Conservation (phyloP, 2,888 invertebrate genomes). For the Perithous albicinctus region DNA sequence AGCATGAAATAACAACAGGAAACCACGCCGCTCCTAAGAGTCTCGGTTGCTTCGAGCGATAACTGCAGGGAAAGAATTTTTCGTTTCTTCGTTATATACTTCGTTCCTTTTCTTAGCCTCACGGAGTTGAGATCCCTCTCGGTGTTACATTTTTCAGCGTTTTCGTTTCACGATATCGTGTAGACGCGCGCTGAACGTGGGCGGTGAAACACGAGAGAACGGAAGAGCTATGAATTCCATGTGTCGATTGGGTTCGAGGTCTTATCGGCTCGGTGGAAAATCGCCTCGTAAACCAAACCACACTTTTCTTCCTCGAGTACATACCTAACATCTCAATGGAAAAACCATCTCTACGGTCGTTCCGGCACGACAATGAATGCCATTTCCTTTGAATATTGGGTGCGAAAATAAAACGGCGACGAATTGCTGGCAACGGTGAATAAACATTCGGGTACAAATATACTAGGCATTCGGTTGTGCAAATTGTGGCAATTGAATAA, state of each 20-base stretch:
- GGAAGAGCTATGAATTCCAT: conserved; percentile 21
- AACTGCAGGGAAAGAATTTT: conserved; percentile 45
- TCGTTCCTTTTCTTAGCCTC: neutral
- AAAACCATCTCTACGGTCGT: conserved; percentile 27
- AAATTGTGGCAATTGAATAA: neutral
- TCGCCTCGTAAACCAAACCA: conserved; percentile 45
- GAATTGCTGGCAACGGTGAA: neutral
- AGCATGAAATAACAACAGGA: conserved; percentile 47
- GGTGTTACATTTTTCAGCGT: conserved; percentile 20
- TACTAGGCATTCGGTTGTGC: neutral
- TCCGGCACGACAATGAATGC: neutral
- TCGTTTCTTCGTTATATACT: neutral
- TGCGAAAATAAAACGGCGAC: conserved; percentile 11
- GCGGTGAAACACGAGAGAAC: conserved; percentile 3
- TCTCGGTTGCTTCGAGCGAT: conserved; percentile 21
- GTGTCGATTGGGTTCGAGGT: conserved; percentile 42
- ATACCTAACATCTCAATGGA: conserved; percentile 12
- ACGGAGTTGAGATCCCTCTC: conserved; percentile 2
- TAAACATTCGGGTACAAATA: neutral
- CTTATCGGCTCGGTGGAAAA: conserved; percentile 52
- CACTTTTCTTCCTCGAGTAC: conserved; percentile 27
- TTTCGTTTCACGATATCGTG: conserved; percentile 6
- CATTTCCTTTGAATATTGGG: neutral
- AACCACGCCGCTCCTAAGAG: conserved; percentile 34
- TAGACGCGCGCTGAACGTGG: neutral